phyloP scores from a whole-genome alignment of 2,888 invertebrate species.

The Tinea trinotella region DNA sequence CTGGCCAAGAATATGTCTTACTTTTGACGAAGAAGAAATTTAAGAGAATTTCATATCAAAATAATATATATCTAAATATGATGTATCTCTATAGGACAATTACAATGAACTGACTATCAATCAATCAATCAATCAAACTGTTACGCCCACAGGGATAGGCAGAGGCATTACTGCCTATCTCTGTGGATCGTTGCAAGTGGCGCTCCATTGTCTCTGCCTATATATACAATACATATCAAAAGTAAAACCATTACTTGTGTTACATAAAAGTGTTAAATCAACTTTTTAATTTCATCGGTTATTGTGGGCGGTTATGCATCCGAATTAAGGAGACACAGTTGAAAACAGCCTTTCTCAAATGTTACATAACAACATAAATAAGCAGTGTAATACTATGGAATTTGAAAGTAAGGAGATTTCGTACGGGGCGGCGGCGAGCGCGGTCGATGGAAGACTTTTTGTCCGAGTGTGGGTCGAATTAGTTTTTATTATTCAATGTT shows the following conservation, averaged over 20 bases:
- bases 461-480: not conserved
- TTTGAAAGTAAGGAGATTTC: conserved; percentile 15
- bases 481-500: conserved; percentile 4
- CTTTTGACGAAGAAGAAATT: too few relatives aligned
- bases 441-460: conserved; percentile 3
- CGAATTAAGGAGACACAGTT: conserved; percentile 2
- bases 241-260: not conserved
- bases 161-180: too few relatives aligned
- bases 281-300: conserved; percentile 1
- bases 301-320: conserved; percentile 11
- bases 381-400: not conserved
- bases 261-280: not conserved
- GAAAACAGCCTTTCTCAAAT: not conserved
- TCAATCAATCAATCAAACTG: too few relatives aligned
- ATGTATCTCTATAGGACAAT: too few relatives aligned
- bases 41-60: too few relatives aligned
- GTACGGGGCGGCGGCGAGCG: not conserved
- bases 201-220: too few relatives aligned
- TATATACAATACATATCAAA: too few relatives aligned
- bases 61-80: too few relatives aligned
- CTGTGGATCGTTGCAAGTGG: too few relatives aligned
- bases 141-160: too few relatives aligned
- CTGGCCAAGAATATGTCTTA: too few relatives aligned
- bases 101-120: too few relatives aligned
- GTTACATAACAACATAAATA: not conserved